Conservation (phyloP, 1,140 invertebrate species). For the Tetranychus urticae region DNA sequence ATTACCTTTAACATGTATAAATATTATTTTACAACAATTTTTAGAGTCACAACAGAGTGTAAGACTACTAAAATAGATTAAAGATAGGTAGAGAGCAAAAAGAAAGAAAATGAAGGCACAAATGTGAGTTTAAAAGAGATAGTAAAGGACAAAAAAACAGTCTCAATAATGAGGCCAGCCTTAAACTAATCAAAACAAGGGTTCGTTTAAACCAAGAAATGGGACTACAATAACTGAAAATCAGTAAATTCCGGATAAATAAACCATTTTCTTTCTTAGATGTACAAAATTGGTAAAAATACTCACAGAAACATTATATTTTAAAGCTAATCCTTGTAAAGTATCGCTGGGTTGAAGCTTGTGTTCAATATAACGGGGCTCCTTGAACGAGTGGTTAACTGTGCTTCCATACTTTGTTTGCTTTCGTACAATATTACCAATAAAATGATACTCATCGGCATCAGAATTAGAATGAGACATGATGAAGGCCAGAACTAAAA, state of each 20-base stretch:
- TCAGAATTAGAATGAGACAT: background rate
- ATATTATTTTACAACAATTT: no score
- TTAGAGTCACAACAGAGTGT: no score
- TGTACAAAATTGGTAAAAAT: background rate
- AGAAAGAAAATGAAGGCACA: no score
- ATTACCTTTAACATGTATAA: background rate
- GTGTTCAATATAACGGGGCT: constrained; percentile 39
- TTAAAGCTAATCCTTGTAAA: constrained; percentile 69
- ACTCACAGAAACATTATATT: constrained; percentile 69
- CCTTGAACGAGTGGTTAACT: constrained; percentile 33
- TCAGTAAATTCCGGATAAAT: background rate
- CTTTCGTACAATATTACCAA: constrained; percentile 13
- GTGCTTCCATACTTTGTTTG: constrained; percentile 73
- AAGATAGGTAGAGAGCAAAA: no score
- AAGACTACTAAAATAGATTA: no score
- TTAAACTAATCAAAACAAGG: background rate
- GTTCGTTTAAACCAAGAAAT: background rate
- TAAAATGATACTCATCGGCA: background rate
- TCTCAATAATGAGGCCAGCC: background rate
- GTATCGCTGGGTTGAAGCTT: constrained; percentile 52
- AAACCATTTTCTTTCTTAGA: background rate
- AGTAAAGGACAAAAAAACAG: no score
- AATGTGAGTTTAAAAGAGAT: no score
- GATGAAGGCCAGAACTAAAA: background rate
- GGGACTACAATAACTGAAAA: background rate